A percentile compares a stretch with the other conserved stretches of the same genome.
Evolutionary conservation across 2,888 invertebrate genomes (phyloP).

Genomic region (Yponomeuta cagnagella): DNA sequence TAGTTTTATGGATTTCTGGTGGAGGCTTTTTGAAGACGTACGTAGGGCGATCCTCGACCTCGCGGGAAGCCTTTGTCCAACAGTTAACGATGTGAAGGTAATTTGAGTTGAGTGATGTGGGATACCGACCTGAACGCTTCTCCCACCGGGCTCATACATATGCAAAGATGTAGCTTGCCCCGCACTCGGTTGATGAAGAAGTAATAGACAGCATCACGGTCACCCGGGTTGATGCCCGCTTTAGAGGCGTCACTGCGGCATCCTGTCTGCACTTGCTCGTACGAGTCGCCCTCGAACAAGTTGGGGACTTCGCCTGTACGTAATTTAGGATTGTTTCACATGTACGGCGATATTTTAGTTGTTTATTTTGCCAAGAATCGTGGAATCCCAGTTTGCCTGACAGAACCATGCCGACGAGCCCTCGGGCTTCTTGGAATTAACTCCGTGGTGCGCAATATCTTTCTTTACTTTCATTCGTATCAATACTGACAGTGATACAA

Average conservation of each 20-base stretch:
- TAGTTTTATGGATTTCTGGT: too few species aligned
- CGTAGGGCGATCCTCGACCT: too few species aligned
- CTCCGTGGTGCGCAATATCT: too few species aligned
- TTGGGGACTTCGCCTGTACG: conserved; percentile 89
- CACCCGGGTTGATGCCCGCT: conserved; percentile 77
- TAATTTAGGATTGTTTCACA: not conserved
- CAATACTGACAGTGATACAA: too few species aligned
- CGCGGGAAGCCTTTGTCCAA: too few species aligned
- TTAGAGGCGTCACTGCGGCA: conserved; percentile 83
- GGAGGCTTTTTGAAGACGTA: too few species aligned
- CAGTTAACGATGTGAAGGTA: too few species aligned
- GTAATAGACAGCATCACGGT: conserved; percentile 88
- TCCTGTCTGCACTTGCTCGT: conserved; percentile 87
- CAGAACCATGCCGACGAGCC: too few species aligned
- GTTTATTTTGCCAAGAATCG: not conserved
- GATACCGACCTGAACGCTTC: conserved; percentile 83
- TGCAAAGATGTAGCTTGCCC: conserved; percentile 87
- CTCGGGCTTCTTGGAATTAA: too few species aligned
- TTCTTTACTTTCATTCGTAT: too few species aligned
- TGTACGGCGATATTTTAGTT: not conserved
- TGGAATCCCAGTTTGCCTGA: too few species aligned
- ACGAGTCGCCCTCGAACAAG: conserved; percentile 90
- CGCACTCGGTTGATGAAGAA: conserved; percentile 90
- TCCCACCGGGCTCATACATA: conserved; percentile 94
- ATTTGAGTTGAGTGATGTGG: too few species aligned